Conservation (phyloP, 2,888 invertebrate species). For the Megalurothrips usitatus region DNA sequence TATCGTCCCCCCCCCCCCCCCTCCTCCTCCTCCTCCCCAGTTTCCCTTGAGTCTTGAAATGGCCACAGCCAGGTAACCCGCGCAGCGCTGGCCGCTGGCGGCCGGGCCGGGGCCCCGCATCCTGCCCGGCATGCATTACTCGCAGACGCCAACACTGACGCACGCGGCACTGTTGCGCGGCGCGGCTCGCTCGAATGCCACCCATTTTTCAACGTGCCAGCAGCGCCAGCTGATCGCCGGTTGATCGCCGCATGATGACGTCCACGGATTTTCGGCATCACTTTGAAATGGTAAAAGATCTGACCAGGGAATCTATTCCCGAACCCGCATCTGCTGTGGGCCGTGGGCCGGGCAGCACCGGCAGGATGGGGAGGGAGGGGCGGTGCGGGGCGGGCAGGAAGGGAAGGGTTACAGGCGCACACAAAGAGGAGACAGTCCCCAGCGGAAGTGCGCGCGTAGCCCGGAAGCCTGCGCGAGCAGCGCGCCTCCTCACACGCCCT, state of each 20-base stretch:
- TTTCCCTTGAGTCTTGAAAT: neutral
- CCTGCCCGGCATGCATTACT: no score
- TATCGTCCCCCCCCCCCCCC: neutral
- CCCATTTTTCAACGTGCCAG: neutral
- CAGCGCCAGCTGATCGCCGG: no score
- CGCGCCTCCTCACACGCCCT: neutral
- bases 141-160: no score
- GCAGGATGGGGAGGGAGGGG: neutral
- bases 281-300: neutral
- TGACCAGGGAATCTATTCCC: neutral
- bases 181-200: neutral
- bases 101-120: no score
- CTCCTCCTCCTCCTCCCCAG: neutral
- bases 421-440: neutral
- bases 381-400: neutral
- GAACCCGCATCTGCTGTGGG: neutral
- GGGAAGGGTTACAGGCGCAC: neutral
- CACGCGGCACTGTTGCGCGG: no score
- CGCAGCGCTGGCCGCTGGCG: no score
- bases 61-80: no score
- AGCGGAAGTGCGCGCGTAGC: constrained; percentile 17
- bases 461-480: neutral
- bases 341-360: neutral
- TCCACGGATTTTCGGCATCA: neutral
- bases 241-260: neutral